Conservation (phyloP, 2,113 vertebrate species). For the Amphilophus citrinellus region DNA sequence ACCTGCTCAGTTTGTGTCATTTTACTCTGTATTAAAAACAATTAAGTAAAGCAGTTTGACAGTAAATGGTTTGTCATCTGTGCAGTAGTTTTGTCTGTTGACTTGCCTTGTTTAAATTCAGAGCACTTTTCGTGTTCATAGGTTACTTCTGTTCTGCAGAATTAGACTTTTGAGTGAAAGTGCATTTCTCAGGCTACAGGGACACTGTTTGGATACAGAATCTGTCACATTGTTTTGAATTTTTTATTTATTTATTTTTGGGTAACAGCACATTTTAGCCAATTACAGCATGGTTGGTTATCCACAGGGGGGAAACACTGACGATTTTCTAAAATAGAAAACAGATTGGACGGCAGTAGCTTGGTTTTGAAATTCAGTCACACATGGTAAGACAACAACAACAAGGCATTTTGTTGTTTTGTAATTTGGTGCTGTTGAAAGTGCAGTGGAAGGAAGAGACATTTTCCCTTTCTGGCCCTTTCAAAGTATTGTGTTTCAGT, state of each 20-base stretch:
- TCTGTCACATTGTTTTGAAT: neutral
- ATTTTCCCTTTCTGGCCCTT: neutral
- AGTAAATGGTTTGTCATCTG: neutral
- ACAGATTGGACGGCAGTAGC: neutral
- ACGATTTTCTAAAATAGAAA: neutral
- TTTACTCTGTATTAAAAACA: constrained; percentile 1
- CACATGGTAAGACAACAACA: neutral
- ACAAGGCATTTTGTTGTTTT: neutral
- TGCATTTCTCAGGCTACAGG: neutral
- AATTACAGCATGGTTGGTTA: neutral
- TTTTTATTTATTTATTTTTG: too few species aligned
- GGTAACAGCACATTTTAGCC: neutral
- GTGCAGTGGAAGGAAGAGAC: neutral
- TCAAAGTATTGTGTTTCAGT: constrained; percentile 3
- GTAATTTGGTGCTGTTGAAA: neutral
- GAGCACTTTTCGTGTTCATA: neutral
- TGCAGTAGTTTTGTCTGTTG: neutral
- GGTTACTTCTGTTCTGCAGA: neutral
- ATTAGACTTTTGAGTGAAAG: neutral
- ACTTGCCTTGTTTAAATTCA: neutral
- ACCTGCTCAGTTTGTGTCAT: neutral
- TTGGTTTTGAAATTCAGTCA: neutral
- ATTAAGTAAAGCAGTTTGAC: neutral
- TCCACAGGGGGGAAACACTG: neutral
- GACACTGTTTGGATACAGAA: neutral